Evolutionary conservation across 2,888 invertebrate genomes (phyloP), one percentile per base, ranked within the genome.

Genomic region (Loripinus fragilis): DNA sequence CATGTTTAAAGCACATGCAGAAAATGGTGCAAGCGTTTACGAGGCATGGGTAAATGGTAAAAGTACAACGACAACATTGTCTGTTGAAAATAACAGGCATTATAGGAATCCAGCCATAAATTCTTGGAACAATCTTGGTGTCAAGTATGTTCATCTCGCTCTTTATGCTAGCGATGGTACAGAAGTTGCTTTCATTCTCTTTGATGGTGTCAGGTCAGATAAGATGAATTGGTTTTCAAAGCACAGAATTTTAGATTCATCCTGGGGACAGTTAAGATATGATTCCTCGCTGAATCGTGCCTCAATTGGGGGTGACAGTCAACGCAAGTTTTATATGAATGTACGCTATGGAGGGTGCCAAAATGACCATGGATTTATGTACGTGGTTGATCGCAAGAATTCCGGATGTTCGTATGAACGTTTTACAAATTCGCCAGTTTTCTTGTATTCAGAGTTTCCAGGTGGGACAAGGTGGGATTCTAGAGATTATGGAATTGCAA

Each of bases 171-270:
- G 12, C 38, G n/a, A n/a, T n/a, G 38, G 38, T 5, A 38, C 7
- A 12, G 38, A 38, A 38, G 38, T 38, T 38, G 38, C 38, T 8
- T 38, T 38, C 12, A 5, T 38, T 38, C 38, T 38, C 7, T 38
- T 38, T 38, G 38, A 38, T 38, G 38, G 38, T 38, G 38, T 38
- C 5, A 12, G 38, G 12, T 8, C 38, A 8, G 38, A 38, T 12
- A 38, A 38, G 12, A 38, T 38, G 38, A 45, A 67, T 38, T 67
- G 67, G 67, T 67, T 67, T 45, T 38, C 41, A 2, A 38, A 67
- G 42, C 10, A 25, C 8, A 38, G 45, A 25, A 38, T 67, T 33
- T 38, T 67, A 23, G 67, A 67, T 28, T 67, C 67, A 3, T 42
- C 67, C 25, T 67, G 67, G 42, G 20, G 5, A 17, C 60, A 60